These are phyloP conservation scores for Oxyruncus cristatus DNA, from an alignment of 2,113 vertebrate species.

Conservation along the genomic window DNA sequence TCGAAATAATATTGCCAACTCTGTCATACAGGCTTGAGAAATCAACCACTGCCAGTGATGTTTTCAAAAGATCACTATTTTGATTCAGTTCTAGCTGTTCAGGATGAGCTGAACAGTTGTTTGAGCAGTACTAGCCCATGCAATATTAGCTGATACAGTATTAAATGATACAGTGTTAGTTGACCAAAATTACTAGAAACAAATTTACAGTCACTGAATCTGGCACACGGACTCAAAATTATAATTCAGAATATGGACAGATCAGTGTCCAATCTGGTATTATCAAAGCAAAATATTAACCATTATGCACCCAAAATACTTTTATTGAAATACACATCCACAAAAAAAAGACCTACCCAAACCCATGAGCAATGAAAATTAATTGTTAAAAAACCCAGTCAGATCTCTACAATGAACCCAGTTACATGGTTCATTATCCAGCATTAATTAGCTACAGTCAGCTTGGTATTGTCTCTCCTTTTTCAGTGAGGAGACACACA, in stretches of 20 bases:
- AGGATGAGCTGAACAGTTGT: background rate
- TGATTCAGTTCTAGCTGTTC: background rate
- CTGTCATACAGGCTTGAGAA: background rate
- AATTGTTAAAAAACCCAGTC: background rate
- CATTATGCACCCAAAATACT: background rate
- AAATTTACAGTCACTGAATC: background rate
- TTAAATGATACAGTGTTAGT: background rate
- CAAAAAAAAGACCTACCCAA: background rate
- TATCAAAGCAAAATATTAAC: background rate
- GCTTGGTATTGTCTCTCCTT: background rate
- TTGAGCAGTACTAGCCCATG: background rate
- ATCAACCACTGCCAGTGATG: background rate
- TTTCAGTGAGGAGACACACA: background rate
- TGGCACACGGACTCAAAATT: background rate
- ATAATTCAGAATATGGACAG: background rate
- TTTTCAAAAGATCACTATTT: background rate
- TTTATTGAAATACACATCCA: background rate
- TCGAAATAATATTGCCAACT: background rate
- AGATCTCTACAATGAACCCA: background rate
- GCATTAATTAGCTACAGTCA: background rate
- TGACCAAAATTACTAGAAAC: background rate
- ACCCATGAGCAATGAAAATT: background rate
- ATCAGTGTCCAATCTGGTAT: background rate
- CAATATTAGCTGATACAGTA: background rate
- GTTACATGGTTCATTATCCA: background rate